A percentile compares a stretch with the other conserved stretches of the same genome.
These are phyloP conservation scores for Hylaeus volcanicus DNA, from an alignment of 1,140 invertebrate genomes.

Conservation along the genomic window DNA sequence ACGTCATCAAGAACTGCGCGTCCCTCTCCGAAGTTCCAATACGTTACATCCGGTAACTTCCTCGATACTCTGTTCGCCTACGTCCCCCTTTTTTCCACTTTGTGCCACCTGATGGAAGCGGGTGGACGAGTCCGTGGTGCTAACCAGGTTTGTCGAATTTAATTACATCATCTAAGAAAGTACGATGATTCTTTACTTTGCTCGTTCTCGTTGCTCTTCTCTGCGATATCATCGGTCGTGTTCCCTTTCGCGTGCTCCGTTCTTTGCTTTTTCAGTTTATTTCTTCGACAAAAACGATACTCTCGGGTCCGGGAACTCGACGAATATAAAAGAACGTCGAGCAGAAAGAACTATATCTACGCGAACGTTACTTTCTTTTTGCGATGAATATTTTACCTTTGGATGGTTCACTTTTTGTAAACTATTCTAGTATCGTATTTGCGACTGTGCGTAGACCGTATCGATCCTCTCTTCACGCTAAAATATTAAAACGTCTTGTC, in stretches of 20 bases:
- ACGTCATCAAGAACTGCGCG: neutral
- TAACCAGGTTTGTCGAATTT: slow-evolving; percentile 54
- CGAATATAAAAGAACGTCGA: neutral
- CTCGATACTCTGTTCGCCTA: neutral
- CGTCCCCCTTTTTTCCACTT: neutral
- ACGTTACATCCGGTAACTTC: slow-evolving; percentile 9
- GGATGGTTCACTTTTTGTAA: too few species aligned
- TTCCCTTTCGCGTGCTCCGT: neutral
- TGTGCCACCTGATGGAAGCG: neutral
- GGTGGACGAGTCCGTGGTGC: neutral
- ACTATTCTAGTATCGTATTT: too few species aligned
- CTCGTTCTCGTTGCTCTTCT: slow-evolving; percentile 5
- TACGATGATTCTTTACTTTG: slow-evolving; percentile 20
- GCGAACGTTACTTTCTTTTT: too few species aligned
- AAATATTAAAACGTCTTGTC: neutral
- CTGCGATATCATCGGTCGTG: slow-evolving; percentile 24
- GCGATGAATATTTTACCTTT: too few species aligned
- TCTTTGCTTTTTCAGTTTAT: neutral
- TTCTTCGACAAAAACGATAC: neutral
- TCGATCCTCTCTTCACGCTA: too few species aligned
- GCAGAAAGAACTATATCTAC: too few species aligned
- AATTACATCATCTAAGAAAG: slow-evolving; percentile 48
- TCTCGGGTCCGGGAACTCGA: neutral
- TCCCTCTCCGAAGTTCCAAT: neutral
- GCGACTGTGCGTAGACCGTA: too few species aligned